Evolutionary conservation across 2,113 vertebrate genomes (phyloP).

Genomic region (Romanogobio albipinnatus): DNA sequence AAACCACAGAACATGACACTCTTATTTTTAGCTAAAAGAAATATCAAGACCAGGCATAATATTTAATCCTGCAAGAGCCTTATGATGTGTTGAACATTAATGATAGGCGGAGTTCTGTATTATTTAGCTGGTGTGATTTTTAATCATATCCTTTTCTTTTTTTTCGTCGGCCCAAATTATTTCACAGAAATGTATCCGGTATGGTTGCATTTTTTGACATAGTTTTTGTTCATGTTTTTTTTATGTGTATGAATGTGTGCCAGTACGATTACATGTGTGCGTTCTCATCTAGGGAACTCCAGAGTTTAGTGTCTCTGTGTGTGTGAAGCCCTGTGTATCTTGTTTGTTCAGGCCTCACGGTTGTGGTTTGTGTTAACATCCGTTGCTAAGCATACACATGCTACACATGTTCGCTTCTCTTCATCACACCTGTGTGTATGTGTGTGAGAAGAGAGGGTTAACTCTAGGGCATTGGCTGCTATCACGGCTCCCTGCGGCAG

Average conservation of each 20-base stretch:
- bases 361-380: constrained; percentile 53
- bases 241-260: neutral
- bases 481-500: constrained; percentile 37
- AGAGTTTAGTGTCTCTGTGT: neutral
- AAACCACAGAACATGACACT: neutral
- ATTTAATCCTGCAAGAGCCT: neutral
- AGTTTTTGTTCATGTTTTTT: neutral
- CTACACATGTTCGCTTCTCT: constrained; percentile 35
- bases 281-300: neutral
- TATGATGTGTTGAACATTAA: neutral
- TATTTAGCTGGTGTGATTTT: neutral
- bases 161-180: neutral
- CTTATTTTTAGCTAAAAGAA: neutral
- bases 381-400: constrained; percentile 55
- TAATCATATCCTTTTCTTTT: too few relatives aligned
- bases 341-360: constrained; percentile 39
- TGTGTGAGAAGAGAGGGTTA: constrained; percentile 39
- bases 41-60: neutral
- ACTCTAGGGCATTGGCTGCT: constrained; percentile 47
- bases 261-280: neutral
- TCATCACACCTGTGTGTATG: constrained; percentile 45
- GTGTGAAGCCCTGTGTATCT: constrained; percentile 11
- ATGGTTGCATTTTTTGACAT: neutral
- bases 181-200: neutral
- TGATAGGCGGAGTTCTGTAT: neutral